Evolutionary conservation across 2,888 invertebrate genomes (phyloP), one percentile per base, ranked within the genome.

Genomic region (Pseudoips prasinana): DNA sequence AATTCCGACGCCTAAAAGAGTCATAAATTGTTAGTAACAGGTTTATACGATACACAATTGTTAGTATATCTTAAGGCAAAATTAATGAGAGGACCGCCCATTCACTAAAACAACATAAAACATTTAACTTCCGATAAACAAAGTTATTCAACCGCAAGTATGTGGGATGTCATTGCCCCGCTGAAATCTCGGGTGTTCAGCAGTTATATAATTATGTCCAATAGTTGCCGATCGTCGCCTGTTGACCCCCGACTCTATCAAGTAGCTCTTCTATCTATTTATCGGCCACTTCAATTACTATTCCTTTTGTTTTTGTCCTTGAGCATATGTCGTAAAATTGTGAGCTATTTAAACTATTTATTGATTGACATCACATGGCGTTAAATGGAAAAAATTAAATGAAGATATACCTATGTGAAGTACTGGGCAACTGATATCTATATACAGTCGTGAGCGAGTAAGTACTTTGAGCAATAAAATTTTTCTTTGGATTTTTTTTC

Each of bases 171-270:
- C 83, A 71, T 74, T 73, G 85, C 80, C 78, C 75, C 55, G 53
- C 68, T 73, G 73, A 75, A 84, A 82, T 83, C 82, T 79, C 77
- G 75, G 79, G 74, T 77, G 72, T 76, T 58, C 60, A 65, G 64
- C 73, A 66, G 72, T 76, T 75, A 80, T 72, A 73, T 76, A 58
- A 71, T 81, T 77, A 80, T 67, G 68, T 65, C 66, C 69, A 75
- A 70, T 70, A 70, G 53, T 66, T 62, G 63, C 61, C 62, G 64
- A 68, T 73, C 70, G 70, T 59, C 64, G 76, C 73, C 76, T 74
- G 71, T 84, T 84, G 80, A 83, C 80, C 79, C 42, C 42, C 70
- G 71, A 76, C 75, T 64, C 67, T 40, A 56, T 53, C 73, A 80
- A 80, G 69, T 76, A 74, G 76, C 66, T 58, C 49, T 64, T 65